Conservation (phyloP, 2,797 vertebrate species). For the Trachops cirrhosus region DNA sequence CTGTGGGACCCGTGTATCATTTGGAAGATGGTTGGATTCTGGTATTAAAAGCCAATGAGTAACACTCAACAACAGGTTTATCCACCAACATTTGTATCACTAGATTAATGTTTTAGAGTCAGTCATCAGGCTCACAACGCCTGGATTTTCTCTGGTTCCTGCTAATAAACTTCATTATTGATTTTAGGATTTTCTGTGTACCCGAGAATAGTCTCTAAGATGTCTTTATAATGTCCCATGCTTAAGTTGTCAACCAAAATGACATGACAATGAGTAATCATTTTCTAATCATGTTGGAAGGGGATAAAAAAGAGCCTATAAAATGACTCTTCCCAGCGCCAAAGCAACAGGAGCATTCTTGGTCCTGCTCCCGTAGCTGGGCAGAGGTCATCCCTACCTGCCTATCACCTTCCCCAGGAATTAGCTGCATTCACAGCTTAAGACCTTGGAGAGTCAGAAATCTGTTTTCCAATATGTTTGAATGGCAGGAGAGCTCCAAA, state of each 20-base stretch:
- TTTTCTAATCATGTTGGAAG: constrained; percentile 83
- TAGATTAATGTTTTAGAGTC: constrained; percentile 74
- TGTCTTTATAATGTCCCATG: constrained; percentile 82
- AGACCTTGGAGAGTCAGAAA: constrained; percentile 90
- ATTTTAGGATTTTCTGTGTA: constrained; percentile 87
- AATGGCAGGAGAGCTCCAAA: constrained; percentile 83
- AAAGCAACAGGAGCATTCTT: constrained; percentile 13
- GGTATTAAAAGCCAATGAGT: constrained; percentile 85
- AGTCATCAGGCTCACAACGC: constrained; percentile 75
- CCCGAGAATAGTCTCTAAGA: constrained; percentile 81
- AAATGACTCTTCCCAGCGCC: constrained; percentile 76
- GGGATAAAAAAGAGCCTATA: constrained; percentile 76
- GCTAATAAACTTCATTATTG: constrained; percentile 87
- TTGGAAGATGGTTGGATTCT: constrained; percentile 79
- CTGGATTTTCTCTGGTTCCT: constrained; percentile 84
- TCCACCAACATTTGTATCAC: constrained; percentile 79
- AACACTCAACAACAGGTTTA: constrained; percentile 82
- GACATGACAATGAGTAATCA: constrained; percentile 79
- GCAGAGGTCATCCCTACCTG: constrained; percentile 79
- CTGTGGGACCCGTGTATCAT: constrained; percentile 13
- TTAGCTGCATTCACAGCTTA: constrained; percentile 93
- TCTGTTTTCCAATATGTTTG: constrained; percentile 89
- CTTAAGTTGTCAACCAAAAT: constrained; percentile 83
- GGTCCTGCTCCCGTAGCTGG: constrained; percentile 68
- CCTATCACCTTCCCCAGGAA: constrained; percentile 87